Evolutionary conservation across 2,113 vertebrate genomes (phyloP), one percentile per base, ranked within the genome.

Genomic region (Elgaria multicarinata): DNA sequence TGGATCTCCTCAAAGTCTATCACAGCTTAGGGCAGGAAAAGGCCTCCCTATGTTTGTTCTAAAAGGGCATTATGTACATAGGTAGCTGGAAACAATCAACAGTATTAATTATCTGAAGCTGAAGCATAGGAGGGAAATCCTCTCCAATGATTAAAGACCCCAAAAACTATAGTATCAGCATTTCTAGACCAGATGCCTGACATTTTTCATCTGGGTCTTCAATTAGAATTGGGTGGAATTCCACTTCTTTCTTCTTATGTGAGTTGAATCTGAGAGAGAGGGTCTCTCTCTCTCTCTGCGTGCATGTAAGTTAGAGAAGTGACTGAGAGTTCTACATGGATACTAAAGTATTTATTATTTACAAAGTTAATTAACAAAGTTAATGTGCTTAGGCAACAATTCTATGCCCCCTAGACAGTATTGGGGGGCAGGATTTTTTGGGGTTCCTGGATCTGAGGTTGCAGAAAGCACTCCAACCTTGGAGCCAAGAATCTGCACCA

Each of bases 341-440:
- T 88, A 36, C 39, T 74, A 72, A 83, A 66, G 4, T 14, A 81
- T 89, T 85, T 90, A 13, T 24, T 8, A 86, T 87, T 90, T 2
- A 4, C 77, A 55, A 90, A 1, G n/a, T n/a, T n/a, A n/a, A n/a
- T n/a, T n/a, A 94, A 81, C 14, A 86, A 66, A 92, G 91, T 94
- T 93, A 93, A 84, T n/a, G 31, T 78, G 2, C 31, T 53, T 78
- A 53, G 76, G 3, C 28, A n/a, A n/a, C 33, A 36, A 71, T 71
- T 12, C 69, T 14, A 71, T 71, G 14, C 9, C 12, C 33, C 69
- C 20, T 28, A 71, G 69, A 12, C 12, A 36, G 13, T 33, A n/a
- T 85, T n/a, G n/a, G n/a, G n/a, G n/a, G n/a, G n/a, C n/a, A n/a
- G n/a, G n/a, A n/a, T n/a, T n/a, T n/a, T n/a, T n/a, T n/a, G n/a